A percentile compares a stretch with the other conserved stretches of the same genome.
phyloP scores from a whole-genome alignment of 2,797 vertebrate genomes.

The Myotis planiceps region DNA sequence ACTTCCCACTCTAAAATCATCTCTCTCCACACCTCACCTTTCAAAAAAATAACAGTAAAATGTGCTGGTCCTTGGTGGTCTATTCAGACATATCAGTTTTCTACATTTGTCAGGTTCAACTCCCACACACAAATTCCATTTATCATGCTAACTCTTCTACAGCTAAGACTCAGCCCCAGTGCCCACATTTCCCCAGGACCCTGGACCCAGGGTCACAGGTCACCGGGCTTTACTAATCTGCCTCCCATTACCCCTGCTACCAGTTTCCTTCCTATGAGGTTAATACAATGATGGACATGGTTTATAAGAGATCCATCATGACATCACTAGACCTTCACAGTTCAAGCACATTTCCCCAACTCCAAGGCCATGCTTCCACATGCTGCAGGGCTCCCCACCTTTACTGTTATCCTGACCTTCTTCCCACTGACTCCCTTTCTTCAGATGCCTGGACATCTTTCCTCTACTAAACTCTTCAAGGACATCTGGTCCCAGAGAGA shows the following conservation, averaged over 20 bases:
- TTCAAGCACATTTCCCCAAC: not conserved
- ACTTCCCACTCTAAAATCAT: not conserved
- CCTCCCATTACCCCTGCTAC: not conserved
- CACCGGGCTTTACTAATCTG: not conserved
- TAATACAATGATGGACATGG: not conserved
- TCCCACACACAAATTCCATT: not conserved
- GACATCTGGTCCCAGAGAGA: not conserved
- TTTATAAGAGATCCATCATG: rapidly evolving
- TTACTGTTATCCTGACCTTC: not conserved
- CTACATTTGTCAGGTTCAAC: not conserved
- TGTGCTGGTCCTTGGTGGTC: not conserved
- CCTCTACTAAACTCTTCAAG: not conserved
- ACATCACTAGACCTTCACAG: not conserved
- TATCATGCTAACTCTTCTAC: not conserved
- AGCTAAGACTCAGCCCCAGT: not conserved
- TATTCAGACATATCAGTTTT: not conserved
- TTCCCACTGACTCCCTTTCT: not conserved
- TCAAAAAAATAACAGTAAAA: too few relatives aligned
- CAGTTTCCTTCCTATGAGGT: not conserved
- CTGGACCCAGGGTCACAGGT: too few relatives aligned
- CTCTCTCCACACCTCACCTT: not conserved
- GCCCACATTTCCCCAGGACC: not conserved
- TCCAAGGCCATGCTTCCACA: too few relatives aligned
- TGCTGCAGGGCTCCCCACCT: not conserved
- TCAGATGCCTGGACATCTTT: not conserved